These are phyloP conservation scores for Cephus rjabovi DNA, from an alignment of 2,888 invertebrate species.

Conservation along the genomic window DNA sequence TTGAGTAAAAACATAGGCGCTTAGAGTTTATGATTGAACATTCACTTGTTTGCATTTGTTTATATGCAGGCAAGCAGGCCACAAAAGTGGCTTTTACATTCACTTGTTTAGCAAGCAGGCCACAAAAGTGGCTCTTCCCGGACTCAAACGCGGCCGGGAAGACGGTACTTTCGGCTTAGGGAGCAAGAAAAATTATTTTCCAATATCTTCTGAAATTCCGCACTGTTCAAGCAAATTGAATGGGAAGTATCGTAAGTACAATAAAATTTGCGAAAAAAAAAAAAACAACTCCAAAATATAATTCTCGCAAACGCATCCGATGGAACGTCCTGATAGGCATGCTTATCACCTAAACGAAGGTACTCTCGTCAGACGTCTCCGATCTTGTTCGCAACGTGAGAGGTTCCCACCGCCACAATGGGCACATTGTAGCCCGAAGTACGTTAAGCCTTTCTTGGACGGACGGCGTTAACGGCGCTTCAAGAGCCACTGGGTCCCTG, in stretches of 20 bases:
- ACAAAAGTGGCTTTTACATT: too few species aligned
- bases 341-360: not conserved
- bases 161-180: too few species aligned
- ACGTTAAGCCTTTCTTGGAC: constrained; percentile 31
- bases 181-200: not conserved
- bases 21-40: too few species aligned
- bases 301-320: not conserved
- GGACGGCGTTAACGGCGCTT: constrained; percentile 32
- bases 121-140: too few species aligned
- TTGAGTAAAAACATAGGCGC: too few species aligned
- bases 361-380: not conserved
- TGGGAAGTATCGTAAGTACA: not conserved
- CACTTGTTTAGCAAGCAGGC: too few species aligned
- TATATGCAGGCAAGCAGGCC: too few species aligned
- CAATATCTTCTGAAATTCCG: not conserved
- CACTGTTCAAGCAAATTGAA: not conserved
- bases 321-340: not conserved
- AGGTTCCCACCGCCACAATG: constrained; percentile 19
- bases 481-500: constrained; percentile 18
- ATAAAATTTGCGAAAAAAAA: not conserved
- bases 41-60: too few species aligned
- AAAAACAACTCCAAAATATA: not conserved
- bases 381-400: not conserved
- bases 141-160: too few species aligned
- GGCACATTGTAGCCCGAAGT: constrained; percentile 25